These are phyloP conservation scores for Coenobita brevimanus DNA, from an alignment of 1,140 invertebrate genomes.

Conservation along the genomic window DNA sequence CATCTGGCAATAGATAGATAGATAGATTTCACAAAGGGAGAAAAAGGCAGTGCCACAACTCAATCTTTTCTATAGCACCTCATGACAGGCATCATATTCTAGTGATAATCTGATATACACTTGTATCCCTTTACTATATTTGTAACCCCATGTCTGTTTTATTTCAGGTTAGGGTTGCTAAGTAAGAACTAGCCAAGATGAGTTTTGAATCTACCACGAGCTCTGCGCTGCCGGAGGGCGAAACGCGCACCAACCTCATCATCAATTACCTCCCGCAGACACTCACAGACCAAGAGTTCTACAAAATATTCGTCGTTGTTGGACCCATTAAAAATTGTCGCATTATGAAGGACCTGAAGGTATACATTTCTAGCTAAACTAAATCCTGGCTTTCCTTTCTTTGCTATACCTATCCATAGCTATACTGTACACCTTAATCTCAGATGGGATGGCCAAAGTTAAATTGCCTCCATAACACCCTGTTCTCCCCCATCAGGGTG, in stretches of 20 bases:
- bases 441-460: too few species aligned
- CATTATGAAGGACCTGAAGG: slow-evolving; percentile 93
- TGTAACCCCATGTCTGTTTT: neutral
- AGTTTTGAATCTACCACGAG: slow-evolving; percentile 56
- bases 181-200: slow-evolving; percentile 48
- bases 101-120: too few species aligned
- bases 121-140: too few species aligned
- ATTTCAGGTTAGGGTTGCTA: slow-evolving; percentile 49
- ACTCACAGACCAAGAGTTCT: slow-evolving; percentile 92
- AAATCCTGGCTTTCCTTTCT: neutral
- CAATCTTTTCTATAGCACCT: too few species aligned
- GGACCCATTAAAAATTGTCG: slow-evolving; percentile 91
- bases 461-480: too few species aligned
- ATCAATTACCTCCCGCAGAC: slow-evolving; percentile 96
- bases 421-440: too few species aligned
- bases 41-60: too few species aligned
- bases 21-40: too few species aligned
- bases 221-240: slow-evolving; percentile 58
- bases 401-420: too few species aligned
- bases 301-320: slow-evolving; percentile 89
- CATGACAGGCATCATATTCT: too few species aligned
- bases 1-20: too few species aligned
- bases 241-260: slow-evolving; percentile 84
- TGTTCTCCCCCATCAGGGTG: too few species aligned
- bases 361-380: slow-evolving; percentile 72